These are phyloP conservation scores for Oreotragus oreotragus DNA, from an alignment of 2,113 vertebrate species.

Conservation along the genomic window DNA sequence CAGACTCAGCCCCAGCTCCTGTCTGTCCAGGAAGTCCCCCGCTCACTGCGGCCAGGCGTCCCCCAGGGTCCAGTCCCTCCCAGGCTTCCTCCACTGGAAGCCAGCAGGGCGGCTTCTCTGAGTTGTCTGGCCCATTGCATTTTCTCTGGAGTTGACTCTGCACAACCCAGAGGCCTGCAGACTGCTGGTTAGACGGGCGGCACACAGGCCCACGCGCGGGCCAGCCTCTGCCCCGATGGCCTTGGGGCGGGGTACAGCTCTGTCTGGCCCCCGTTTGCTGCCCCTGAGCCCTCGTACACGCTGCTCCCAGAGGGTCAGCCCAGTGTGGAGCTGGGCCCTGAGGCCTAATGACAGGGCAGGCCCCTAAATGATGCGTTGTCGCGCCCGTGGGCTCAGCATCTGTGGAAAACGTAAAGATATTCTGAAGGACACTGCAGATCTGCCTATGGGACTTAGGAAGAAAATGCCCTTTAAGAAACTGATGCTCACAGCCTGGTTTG, in stretches of 20 bases:
- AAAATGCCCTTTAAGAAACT: not conserved
- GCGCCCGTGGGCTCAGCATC: not conserved
- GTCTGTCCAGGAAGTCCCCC: not conserved
- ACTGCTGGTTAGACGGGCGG: not conserved
- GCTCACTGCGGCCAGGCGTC: not conserved
- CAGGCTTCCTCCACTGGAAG: not conserved
- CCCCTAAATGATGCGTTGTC: not conserved
- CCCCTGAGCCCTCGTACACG: too few species aligned
- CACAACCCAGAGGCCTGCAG: not conserved
- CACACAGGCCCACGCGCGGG: not conserved
- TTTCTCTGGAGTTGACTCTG: not conserved
- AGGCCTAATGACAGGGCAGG: not conserved
- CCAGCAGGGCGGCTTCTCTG: not conserved
- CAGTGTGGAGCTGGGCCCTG: not conserved
- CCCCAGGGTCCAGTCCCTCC: not conserved
- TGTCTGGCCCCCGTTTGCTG: not conserved
- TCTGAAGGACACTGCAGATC: not conserved
- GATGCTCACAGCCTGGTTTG: not conserved
- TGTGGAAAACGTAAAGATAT: not conserved
- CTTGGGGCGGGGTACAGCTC: not conserved
- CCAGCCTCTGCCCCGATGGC: not conserved
- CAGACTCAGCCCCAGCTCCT: not conserved
- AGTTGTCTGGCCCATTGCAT: not conserved
- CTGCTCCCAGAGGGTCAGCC: not conserved
- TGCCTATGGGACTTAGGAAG: not conserved